Percentiles rank a stretch among this genome's conserved stretches.
These are phyloP conservation scores for Amiota communis DNA, from an alignment of 2,888 invertebrate genomes.

Conservation along the genomic window DNA sequence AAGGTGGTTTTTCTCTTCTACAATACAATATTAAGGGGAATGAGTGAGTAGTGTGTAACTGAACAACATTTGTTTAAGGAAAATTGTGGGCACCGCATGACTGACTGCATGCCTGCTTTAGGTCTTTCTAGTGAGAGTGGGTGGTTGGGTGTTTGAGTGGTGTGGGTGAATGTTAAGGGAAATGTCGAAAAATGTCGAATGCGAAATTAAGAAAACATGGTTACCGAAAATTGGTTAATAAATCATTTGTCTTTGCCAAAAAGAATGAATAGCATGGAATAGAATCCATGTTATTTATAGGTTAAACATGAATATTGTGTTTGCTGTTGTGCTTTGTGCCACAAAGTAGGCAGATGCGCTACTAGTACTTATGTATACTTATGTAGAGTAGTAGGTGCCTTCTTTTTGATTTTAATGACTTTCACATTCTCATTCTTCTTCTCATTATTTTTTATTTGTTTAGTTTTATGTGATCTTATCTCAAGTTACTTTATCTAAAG, in stretches of 20 bases:
- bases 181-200: constrained; percentile 65
- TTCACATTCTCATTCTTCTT: too few relatives aligned
- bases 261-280: constrained; percentile 49
- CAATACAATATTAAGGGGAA: constrained; percentile 54
- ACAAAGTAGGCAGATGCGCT: not conserved
- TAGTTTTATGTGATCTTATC: too few relatives aligned
- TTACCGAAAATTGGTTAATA: constrained; percentile 66
- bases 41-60: constrained; percentile 45
- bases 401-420: too few relatives aligned
- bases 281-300: constrained; percentile 53
- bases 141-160: constrained; percentile 35
- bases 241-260: constrained; percentile 58
- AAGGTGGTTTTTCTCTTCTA: constrained; percentile 50
- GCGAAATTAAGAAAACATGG: constrained; percentile 70
- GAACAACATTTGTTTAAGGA: too few relatives aligned
- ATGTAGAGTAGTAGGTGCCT: too few relatives aligned
- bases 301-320: not conserved
- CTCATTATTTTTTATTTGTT: too few relatives aligned
- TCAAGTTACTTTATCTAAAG: too few relatives aligned
- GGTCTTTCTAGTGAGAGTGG: constrained; percentile 11
- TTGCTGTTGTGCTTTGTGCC: not conserved
- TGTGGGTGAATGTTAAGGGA: too few relatives aligned
- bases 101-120: not conserved
- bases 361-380: too few relatives aligned
- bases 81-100: too few relatives aligned